Evolutionary conservation across 2,113 vertebrate species (phyloP).

Genomic region (Spermophilus dauricus): DNA sequence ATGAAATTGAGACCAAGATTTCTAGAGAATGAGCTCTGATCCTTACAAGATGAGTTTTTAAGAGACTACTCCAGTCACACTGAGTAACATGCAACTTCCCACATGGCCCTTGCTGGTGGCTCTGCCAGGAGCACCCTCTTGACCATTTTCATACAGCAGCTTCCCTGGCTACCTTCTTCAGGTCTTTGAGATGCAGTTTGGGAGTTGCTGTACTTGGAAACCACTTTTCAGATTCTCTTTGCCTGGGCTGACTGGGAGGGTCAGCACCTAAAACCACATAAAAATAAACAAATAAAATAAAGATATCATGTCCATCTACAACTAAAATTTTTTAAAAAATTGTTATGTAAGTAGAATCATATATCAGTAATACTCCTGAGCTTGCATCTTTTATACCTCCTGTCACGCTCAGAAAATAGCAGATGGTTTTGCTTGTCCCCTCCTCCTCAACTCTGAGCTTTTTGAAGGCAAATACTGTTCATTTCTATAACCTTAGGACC

Average conservation of each 20-base stretch:
- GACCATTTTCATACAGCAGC: background rate
- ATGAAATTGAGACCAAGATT: background rate
- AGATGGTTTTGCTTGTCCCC: background rate
- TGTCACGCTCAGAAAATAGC: background rate
- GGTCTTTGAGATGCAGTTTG: background rate
- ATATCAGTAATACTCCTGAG: background rate
- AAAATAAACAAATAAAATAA: no score
- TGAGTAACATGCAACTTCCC: background rate
- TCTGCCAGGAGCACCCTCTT: background rate
- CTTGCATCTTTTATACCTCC: background rate
- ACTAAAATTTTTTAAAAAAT: no score
- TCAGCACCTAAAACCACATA: no score
- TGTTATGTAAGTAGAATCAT: no score
- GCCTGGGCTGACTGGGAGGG: background rate
- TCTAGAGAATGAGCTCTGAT: background rate
- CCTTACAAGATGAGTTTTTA: background rate
- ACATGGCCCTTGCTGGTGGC: background rate
- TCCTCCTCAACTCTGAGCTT: background rate
- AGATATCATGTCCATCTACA: no score
- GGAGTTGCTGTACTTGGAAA: background rate
- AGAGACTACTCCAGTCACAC: background rate
- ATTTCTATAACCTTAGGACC: background rate
- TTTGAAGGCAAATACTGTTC: background rate
- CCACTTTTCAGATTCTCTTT: background rate
- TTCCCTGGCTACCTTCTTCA: background rate